A percentile compares a stretch with the other conserved stretches of the same genome.
Conservation (phyloP, 2,113 vertebrate genomes). For the Ranitomeya variabilis region DNA sequence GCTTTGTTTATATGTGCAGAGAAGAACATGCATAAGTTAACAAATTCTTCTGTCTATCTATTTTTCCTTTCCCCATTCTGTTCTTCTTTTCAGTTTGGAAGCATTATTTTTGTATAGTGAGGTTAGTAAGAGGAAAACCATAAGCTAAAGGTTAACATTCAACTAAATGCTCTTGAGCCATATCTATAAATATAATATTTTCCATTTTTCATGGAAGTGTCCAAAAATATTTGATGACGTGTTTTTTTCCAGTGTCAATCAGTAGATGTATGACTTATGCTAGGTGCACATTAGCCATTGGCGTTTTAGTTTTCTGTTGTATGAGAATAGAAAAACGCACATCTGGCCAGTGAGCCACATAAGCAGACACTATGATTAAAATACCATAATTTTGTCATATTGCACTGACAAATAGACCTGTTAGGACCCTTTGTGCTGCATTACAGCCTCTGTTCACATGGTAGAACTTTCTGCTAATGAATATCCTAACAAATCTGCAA, state of each 20-base stretch:
- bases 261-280: not conserved
- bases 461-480: not conserved
- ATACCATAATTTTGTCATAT: not conserved
- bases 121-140: not conserved
- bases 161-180: not conserved
- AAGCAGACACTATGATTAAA: not conserved
- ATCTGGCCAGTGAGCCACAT: too few relatives aligned
- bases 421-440: not conserved
- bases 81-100: not conserved
- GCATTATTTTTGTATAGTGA: not conserved
- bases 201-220: not conserved
- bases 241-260: not conserved
- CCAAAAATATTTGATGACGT: not conserved
- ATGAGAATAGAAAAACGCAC: too few relatives aligned
- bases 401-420: not conserved
- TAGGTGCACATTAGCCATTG: too few relatives aligned
- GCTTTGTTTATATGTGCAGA: not conserved
- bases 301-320: too few relatives aligned
- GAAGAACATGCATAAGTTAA: too few relatives aligned
- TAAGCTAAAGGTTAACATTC: not conserved
- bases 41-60: not conserved
- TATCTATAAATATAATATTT: not conserved
- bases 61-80: not conserved
- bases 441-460: not conserved
- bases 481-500: too few relatives aligned